A percentile compares a stretch with the other conserved stretches of the same genome.
phyloP scores from a whole-genome alignment of 2,113 vertebrate genomes.

The Agelaius tricolor region DNA sequence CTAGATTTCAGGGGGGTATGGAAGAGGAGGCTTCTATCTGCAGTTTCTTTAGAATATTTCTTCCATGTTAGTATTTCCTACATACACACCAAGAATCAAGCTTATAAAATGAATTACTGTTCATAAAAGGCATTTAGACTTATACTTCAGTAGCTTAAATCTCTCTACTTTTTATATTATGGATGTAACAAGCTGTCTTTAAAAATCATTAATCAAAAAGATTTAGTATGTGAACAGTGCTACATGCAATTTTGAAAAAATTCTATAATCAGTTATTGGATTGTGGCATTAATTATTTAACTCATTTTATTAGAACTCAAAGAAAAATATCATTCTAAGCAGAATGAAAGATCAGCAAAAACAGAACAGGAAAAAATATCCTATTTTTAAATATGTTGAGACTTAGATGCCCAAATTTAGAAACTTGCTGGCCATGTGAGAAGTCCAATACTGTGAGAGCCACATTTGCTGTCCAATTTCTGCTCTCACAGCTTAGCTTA shows the following conservation, averaged over 20 bases:
- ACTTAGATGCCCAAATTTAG: neutral
- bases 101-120: constrained; percentile 42
- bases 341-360: constrained; percentile 34
- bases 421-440: neutral
- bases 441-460: neutral
- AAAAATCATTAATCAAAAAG: constrained; percentile 64
- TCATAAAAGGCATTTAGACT: constrained; percentile 15
- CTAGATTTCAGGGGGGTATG: constrained; percentile 61
- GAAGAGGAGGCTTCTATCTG: constrained; percentile 39
- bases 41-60: constrained; percentile 43
- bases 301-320: constrained; percentile 56
- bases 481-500: neutral
- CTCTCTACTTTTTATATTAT: constrained; percentile 3
- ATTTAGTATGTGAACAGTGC: constrained; percentile 45
- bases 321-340: constrained; percentile 30
- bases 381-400: neutral
- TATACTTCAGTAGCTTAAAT: neutral
- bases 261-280: constrained; percentile 68
- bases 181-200: constrained; percentile 39
- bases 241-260: constrained; percentile 25
- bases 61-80: neutral
- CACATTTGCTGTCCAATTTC: neutral
- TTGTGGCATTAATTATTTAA: constrained; percentile 67
- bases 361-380: neutral
- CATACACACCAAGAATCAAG: neutral